These are phyloP conservation scores for Seriola rivoliana DNA, from an alignment of 2,113 vertebrate genomes.

Conservation along the genomic window DNA sequence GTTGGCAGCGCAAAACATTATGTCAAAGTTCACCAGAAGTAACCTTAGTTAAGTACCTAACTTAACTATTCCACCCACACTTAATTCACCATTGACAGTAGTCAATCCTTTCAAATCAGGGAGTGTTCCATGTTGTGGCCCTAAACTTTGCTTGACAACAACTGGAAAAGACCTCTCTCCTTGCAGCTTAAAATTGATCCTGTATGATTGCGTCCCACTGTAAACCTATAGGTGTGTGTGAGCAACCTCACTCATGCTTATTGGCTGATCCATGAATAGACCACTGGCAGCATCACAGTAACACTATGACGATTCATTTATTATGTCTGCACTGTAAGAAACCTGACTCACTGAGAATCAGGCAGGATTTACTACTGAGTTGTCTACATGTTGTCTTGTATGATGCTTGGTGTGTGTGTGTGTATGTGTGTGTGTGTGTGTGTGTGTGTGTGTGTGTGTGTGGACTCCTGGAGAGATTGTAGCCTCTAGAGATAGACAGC, in stretches of 20 bases:
- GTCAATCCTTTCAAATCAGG: no score
- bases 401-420: slow-evolving; percentile 36
- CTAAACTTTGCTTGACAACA: no score
- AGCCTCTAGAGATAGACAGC: slow-evolving; percentile 65
- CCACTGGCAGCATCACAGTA: slow-evolving; percentile 1
- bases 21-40: no score
- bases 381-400: slow-evolving; percentile 50
- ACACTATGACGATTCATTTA: slow-evolving; percentile 9
- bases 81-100: no score
- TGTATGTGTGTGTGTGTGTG: slow-evolving; percentile 36
- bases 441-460: slow-evolving; percentile 39
- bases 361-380: slow-evolving; percentile 47
- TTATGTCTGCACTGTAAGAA: slow-evolving; percentile 21
- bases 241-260: background rate
- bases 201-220: background rate
- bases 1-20: no score
- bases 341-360: slow-evolving; percentile 47
- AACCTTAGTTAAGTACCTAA: no score
- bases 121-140: no score
- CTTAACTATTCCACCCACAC: no score
- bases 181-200: background rate
- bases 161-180: background rate
- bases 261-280: background rate
- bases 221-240: background rate
- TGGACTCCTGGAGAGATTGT: slow-evolving; percentile 48